Percentiles rank a stretch among this genome's conserved stretches.
These are phyloP conservation scores for Conops quadrifasciatus DNA, from an alignment of 2,888 invertebrate species.

Conservation along the genomic window DNA sequence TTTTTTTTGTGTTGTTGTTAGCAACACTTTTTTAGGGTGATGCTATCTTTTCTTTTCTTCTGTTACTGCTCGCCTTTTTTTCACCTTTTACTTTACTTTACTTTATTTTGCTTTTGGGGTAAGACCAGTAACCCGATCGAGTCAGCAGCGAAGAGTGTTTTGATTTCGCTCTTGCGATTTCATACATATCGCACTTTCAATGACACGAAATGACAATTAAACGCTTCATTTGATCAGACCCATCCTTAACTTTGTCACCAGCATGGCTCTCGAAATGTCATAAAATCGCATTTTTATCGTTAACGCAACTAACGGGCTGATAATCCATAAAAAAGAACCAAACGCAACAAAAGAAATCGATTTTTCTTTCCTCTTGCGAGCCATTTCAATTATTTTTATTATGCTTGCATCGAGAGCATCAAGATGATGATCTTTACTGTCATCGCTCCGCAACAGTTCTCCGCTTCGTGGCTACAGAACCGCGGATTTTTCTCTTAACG, in stretches of 20 bases:
- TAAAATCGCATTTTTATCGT: conserved; percentile 30
- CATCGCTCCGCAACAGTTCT: too few relatives aligned
- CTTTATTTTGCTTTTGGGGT: neutral
- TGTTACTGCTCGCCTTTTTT: too few relatives aligned
- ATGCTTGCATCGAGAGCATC: neutral
- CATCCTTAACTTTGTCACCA: neutral
- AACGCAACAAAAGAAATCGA: neutral
- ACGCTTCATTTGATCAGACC: neutral
- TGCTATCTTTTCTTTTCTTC: neutral
- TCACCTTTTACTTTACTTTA: too few relatives aligned
- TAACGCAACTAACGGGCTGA: neutral
- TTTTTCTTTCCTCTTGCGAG: neutral
- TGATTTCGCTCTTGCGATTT: too few relatives aligned
- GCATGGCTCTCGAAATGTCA: conserved; percentile 32
- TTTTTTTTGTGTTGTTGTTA: too few relatives aligned
- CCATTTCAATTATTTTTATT: conserved; percentile 13
- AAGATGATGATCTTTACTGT: too few relatives aligned
- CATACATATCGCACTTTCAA: neutral
- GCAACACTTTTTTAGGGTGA: neutral
- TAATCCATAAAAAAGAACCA: neutral
- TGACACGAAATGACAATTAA: conserved; percentile 16
- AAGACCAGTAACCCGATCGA: neutral
- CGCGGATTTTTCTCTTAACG: too few relatives aligned
- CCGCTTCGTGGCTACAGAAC: too few relatives aligned
- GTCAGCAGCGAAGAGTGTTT: too few relatives aligned